These are phyloP conservation scores for Archaeoteleia sp. DNA, from an alignment of 2,888 invertebrate genomes.

Conservation along the genomic window DNA sequence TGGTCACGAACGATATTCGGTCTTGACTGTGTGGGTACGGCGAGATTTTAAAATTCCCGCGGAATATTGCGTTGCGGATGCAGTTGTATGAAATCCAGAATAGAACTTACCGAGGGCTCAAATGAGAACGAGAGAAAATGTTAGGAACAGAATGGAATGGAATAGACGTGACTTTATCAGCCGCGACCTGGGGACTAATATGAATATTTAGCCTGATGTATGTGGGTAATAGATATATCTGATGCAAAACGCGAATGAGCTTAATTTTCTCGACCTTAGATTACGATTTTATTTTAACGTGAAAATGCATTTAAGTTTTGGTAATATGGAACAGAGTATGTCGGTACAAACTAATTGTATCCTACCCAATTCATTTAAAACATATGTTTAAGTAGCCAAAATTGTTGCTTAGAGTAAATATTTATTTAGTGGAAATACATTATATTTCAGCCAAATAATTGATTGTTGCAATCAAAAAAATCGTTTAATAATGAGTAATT, in stretches of 20 bases:
- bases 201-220: neutral
- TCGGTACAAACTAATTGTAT: too few relatives aligned
- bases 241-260: neutral
- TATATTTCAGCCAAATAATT: too few relatives aligned
- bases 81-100: conserved; percentile 3
- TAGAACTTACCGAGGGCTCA: conserved; percentile 4
- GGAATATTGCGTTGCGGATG: conserved; percentile 12
- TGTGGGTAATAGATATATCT: neutral
- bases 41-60: conserved; percentile 26
- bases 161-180: conserved; percentile 16
- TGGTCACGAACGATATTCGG: conserved; percentile 10
- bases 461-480: too few relatives aligned
- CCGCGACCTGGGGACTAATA: conserved; percentile 3
- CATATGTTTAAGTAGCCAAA: too few relatives aligned
- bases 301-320: too few relatives aligned
- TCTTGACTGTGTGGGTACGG: neutral
- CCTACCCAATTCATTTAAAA: too few relatives aligned
- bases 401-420: too few relatives aligned
- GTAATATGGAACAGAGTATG: too few relatives aligned
- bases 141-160: conserved; percentile 5
- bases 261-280: too few relatives aligned
- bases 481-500: too few relatives aligned
- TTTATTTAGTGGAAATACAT: too few relatives aligned
- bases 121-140: conserved; percentile 7
- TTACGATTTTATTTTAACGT: too few relatives aligned